These are phyloP conservation scores for Gastrophryne carolinensis DNA, from an alignment of 2,797 vertebrate genomes.

Conservation along the genomic window DNA sequence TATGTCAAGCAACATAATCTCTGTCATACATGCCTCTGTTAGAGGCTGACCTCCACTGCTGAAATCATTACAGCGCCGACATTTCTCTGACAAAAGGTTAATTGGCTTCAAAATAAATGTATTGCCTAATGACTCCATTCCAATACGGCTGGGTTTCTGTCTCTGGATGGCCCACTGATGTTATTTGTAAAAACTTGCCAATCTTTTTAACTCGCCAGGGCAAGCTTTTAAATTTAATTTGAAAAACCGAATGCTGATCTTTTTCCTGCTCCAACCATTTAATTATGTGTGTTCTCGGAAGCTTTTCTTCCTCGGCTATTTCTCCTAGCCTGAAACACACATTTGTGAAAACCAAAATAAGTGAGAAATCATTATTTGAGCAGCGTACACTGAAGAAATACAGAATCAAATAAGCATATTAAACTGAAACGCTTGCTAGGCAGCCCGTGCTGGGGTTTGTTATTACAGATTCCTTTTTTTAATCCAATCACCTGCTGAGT, in stretches of 20 bases:
- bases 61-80: constrained; percentile 66
- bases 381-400: constrained; percentile 10
- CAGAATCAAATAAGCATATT: constrained; percentile 5
- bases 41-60: constrained; percentile 68
- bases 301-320: constrained; percentile 27
- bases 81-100: constrained; percentile 78
- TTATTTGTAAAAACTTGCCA: constrained; percentile 75
- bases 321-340: constrained; percentile 14
- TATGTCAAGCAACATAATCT: constrained; percentile 60
- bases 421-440: constrained; percentile 3
- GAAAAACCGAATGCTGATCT: constrained; percentile 66
- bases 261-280: constrained; percentile 62
- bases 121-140: constrained; percentile 75
- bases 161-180: constrained; percentile 67
- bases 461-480: background rate
- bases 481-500: constrained; percentile 22
- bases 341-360: constrained; percentile 31
- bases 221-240: constrained; percentile 73
- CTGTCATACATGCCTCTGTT: constrained; percentile 69
- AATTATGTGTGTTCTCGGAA: constrained; percentile 57
- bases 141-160: constrained; percentile 65
- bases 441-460: background rate
- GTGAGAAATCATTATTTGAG: constrained; percentile 34
- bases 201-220: constrained; percentile 64
- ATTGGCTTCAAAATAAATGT: constrained; percentile 83